phyloP scores from a whole-genome alignment of 1,140 invertebrate genomes.

The Helicoverpa zea region DNA sequence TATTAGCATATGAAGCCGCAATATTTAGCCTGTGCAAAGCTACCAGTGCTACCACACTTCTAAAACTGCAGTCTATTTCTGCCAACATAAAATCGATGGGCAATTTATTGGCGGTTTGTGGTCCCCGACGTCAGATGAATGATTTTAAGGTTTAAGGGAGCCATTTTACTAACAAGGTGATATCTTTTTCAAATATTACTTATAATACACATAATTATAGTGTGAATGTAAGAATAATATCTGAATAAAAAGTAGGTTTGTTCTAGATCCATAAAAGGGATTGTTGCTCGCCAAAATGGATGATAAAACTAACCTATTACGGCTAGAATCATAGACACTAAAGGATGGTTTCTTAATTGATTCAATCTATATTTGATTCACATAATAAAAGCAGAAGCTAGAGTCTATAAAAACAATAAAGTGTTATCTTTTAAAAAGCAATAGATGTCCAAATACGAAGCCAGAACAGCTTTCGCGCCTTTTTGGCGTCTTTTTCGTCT shows the following conservation, averaged over 20 bases:
- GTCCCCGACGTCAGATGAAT: background rate
- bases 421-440: background rate
- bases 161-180: too few relatives aligned
- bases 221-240: too few relatives aligned
- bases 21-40: background rate
- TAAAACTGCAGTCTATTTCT: conserved; percentile 6
- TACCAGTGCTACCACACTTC: background rate
- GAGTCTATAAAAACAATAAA: background rate
- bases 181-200: too few relatives aligned
- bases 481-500: background rate
- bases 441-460: background rate
- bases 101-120: background rate
- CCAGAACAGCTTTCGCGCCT: background rate
- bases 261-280: too few relatives aligned
- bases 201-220: too few relatives aligned
- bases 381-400: too few relatives aligned
- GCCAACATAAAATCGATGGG: background rate
- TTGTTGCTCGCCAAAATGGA: too few relatives aligned
- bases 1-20: background rate
- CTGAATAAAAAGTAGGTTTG: too few relatives aligned
- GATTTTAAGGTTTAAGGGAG: background rate
- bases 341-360: too few relatives aligned
- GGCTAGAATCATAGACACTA: too few relatives aligned
- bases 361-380: too few relatives aligned
- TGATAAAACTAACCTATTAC: too few relatives aligned